Conservation (phyloP, 1,140 invertebrate genomes). For the Portunus trituberculatus region DNA sequence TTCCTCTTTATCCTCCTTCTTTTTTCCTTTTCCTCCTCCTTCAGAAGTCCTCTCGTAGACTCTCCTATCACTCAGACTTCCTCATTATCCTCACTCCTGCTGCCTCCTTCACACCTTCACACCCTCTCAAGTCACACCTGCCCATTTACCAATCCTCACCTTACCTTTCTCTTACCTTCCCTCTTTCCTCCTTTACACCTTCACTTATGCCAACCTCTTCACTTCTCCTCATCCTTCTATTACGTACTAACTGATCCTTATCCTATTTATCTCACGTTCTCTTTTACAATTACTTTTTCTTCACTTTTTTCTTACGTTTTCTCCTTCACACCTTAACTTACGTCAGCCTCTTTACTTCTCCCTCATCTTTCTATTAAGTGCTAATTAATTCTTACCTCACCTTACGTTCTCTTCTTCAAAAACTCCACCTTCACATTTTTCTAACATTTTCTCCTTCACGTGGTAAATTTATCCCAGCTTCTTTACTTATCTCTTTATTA, state of each 20-base stretch:
- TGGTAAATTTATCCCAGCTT: background rate
- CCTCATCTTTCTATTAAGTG: too few relatives aligned
- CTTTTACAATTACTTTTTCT: background rate
- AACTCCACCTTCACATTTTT: too few relatives aligned
- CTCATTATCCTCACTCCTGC: too few relatives aligned
- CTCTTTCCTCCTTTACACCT: background rate
- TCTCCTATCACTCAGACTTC: too few relatives aligned
- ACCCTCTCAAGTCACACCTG: too few relatives aligned
- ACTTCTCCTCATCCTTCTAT: background rate
- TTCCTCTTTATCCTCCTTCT: background rate
- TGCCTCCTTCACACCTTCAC: too few relatives aligned
- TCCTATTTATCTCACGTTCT: background rate
- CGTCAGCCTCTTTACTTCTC: background rate
- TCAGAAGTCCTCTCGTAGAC: too few relatives aligned
- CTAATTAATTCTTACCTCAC: too few relatives aligned
- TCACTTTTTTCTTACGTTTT: background rate
- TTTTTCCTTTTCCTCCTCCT: background rate
- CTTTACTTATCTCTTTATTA: background rate
- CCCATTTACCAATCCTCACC: too few relatives aligned
- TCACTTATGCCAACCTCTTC: background rate
- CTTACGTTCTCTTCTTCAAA: too few relatives aligned
- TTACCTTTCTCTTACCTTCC: background rate
- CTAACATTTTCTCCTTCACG: too few relatives aligned
- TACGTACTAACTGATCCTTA: background rate
- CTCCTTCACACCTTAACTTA: background rate